Percentiles rank a stretch among this genome's conserved stretches.
Conservation (phyloP, 1,140 invertebrate species). For the Euura saliciscinereae region DNA sequence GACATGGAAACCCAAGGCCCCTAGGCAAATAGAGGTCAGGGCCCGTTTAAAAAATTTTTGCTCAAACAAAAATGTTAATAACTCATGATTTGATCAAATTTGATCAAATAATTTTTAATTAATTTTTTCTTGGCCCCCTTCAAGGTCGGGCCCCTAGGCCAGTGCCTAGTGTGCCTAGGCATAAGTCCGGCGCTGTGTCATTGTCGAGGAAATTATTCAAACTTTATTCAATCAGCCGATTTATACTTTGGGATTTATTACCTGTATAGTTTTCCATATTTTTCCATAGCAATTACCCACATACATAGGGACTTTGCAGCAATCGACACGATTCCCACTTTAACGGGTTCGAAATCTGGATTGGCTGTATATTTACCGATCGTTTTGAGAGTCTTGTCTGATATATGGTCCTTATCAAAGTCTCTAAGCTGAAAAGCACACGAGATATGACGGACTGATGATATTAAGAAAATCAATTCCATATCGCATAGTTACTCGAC, state of each 20-base stretch:
- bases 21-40: no score
- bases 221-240: background rate
- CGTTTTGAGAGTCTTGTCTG: conserved; percentile 79
- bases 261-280: conserved; percentile 86
- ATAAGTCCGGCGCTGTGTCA: no score
- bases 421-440: conserved; percentile 68
- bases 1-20: no score
- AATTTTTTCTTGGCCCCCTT: no score
- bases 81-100: no score
- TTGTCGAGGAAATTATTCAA: no score
- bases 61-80: no score
- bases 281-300: conserved; percentile 91
- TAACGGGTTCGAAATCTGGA: conserved; percentile 85
- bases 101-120: no score
- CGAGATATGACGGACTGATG: conserved; percentile 11
- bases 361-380: conserved; percentile 79
- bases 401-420: conserved; percentile 88
- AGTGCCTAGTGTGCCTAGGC: no score
- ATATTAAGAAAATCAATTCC: background rate
- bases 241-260: conserved; percentile 45
- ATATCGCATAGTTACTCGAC: no score
- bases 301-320: conserved; percentile 86
- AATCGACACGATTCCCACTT: conserved; percentile 78
- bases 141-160: no score
- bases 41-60: no score